Evolutionary conservation across 1,140 invertebrate genomes (phyloP).

Genomic region (Cydia amplana): DNA sequence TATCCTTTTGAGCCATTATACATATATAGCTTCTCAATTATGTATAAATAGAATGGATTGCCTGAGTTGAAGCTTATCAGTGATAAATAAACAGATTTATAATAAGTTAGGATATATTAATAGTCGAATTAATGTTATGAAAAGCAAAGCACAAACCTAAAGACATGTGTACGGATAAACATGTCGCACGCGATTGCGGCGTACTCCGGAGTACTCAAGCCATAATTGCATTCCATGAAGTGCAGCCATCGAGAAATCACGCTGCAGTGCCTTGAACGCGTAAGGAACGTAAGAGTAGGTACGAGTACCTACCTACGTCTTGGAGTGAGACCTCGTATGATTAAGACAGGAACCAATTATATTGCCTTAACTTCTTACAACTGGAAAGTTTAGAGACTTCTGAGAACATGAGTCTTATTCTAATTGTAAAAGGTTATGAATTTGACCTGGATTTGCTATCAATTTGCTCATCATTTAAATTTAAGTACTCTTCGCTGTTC

Average conservation of each 20-base stretch:
- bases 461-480: too few species aligned
- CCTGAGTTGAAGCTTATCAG: too few species aligned
- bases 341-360: constrained; percentile 1
- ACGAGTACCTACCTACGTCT: too few species aligned
- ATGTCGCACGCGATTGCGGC: not conserved
- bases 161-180: not conserved
- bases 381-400: too few species aligned
- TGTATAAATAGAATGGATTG: too few species aligned
- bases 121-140: not conserved
- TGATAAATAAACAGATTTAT: too few species aligned
- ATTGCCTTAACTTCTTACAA: not conserved
- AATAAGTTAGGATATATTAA: not conserved
- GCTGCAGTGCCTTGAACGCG: not conserved
- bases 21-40: constrained; percentile 2
- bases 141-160: not conserved
- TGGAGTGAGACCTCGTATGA: not conserved
- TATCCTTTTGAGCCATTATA: not conserved
- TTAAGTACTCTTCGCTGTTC: too few species aligned
- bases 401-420: too few species aligned
- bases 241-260: constrained; percentile 17
- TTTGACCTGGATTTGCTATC: too few species aligned
- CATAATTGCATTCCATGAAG: constrained; percentile 6
- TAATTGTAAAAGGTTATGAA: too few species aligned
- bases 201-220: not conserved
- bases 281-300: not conserved